Evolutionary conservation across 2,113 vertebrate genomes (phyloP).

Genomic region (Istiophorus platypterus): DNA sequence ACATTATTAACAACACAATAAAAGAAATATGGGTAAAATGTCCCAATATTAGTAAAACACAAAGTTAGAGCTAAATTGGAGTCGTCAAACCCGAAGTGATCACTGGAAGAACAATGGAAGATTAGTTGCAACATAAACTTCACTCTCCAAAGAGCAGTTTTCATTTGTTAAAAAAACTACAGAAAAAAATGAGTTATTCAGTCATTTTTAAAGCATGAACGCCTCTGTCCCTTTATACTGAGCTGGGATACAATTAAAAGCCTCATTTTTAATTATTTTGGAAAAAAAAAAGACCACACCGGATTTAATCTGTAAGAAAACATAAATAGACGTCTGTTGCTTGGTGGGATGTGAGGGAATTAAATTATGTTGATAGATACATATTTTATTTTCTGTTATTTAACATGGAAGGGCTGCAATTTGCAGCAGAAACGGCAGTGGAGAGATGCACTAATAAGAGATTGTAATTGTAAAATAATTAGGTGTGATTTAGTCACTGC

Average conservation of each 20-base stretch:
- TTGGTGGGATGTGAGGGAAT: not conserved
- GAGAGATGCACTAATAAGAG: not conserved
- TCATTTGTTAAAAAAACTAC: not conserved
- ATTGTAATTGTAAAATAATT: constrained; percentile 50
- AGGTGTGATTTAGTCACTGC: constrained; percentile 51
- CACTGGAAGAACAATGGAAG: not conserved
- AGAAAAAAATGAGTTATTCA: not conserved
- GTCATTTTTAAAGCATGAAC: too few species aligned
- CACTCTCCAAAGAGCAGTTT: not conserved
- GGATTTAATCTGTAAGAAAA: not conserved
- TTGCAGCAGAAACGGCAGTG: not conserved
- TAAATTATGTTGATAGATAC: not conserved
- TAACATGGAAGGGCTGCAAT: not conserved
- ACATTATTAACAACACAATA: too few species aligned
- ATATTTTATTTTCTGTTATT: not conserved
- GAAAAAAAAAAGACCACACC: not conserved
- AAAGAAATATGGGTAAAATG: not conserved
- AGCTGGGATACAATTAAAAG: too few species aligned
- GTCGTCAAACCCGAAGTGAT: not conserved
- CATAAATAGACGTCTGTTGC: not conserved
- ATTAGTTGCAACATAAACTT: not conserved
- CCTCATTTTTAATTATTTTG: not conserved
- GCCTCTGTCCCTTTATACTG: not conserved
- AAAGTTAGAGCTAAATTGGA: too few species aligned
- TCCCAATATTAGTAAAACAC: not conserved